Base-by-base conservation (phyloP, 2,888 invertebrate species). In the Cryptus viduatorius region DNA sequence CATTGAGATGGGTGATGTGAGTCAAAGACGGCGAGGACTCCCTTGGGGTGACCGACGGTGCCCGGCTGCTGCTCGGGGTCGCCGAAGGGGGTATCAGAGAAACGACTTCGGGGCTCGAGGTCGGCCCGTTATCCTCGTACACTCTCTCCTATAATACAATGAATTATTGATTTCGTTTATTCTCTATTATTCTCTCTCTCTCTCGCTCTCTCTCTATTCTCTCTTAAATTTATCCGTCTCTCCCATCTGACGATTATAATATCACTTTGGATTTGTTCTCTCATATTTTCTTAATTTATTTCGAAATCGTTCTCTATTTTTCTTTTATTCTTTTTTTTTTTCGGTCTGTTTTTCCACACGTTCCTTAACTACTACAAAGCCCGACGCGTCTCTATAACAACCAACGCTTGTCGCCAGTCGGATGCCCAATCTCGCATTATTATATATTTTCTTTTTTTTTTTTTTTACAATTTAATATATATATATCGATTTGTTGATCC, bases 51-150 rank as follows among this genome's bases (percentile, higher is more conserved):
- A 94, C 92, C 16, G 95, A 94, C 76, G 94, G 94, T 86, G 95
- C 95, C 83, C 95, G 94, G 77, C 95, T 94, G 86, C 95, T 95
- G 91, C 94, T 94, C 4, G 95, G 95, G 79, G 95, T 95, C 73
- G 94, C 91, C 64, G 96, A 95, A 16, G 96, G 95, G 16, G 96
- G 96, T 87, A 96, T 95, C 89, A 96, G 92, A 90, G 96, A 96
- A 16, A 96, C 96, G 79, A 96, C 96, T 93, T 96, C 96, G 19
- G 96, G 96, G 91, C 96, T 96, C 86, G 91, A 90, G 16, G 90
- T 89, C 82, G 90, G 92, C 77, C 92, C 92, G 81, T 92, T 92
- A 89, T 92, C 92, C 88, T 92, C 91, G 89, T 92, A 92, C 81
- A 92, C 92, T 90, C 92, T 92, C 86, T 92, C 92, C 92, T 92